Evolutionary conservation across 2,888 invertebrate genomes (phyloP).

Genomic region (Nudaria mundana): DNA sequence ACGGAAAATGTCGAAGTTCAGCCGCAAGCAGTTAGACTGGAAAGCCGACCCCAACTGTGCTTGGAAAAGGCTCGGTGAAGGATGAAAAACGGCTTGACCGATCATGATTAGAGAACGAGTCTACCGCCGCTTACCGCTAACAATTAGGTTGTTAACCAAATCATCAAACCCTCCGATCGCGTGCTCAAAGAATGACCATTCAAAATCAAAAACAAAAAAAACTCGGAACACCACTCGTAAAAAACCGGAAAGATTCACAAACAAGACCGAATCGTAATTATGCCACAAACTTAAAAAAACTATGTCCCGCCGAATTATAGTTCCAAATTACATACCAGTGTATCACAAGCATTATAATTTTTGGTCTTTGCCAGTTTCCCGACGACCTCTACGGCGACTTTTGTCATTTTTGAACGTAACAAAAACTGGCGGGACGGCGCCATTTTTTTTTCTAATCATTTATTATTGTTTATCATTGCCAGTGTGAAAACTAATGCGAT

Average conservation of each 20-base stretch:
- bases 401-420: slow-evolving; percentile 51
- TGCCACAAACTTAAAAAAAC: slow-evolving; percentile 36
- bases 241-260: slow-evolving; percentile 51
- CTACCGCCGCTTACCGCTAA: too few species aligned
- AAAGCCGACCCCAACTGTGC: too few species aligned
- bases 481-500: slow-evolving; percentile 8
- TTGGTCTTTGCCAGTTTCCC: slow-evolving; percentile 34
- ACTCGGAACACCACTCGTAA: slow-evolving; percentile 35
- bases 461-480: slow-evolving; percentile 14
- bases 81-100: too few species aligned
- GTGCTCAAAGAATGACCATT: slow-evolving; percentile 20
- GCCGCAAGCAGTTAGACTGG: too few species aligned
- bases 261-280: slow-evolving; percentile 49
- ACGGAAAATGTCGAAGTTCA: too few species aligned
- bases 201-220: slow-evolving; percentile 23
- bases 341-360: slow-evolving; percentile 34
- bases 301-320: slow-evolving; percentile 58
- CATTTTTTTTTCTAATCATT: slow-evolving; percentile 34
- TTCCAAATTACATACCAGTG: slow-evolving; percentile 58
- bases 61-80: too few species aligned
- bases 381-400: slow-evolving; percentile 36
- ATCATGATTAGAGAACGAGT: too few species aligned
- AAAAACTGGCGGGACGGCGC: slow-evolving; percentile 30
- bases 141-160: too few species aligned
- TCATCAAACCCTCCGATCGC: slow-evolving; percentile 12